Base-by-base conservation (phyloP, 2,797 vertebrate genomes). In the Melanotaenia trifasciata region DNA sequence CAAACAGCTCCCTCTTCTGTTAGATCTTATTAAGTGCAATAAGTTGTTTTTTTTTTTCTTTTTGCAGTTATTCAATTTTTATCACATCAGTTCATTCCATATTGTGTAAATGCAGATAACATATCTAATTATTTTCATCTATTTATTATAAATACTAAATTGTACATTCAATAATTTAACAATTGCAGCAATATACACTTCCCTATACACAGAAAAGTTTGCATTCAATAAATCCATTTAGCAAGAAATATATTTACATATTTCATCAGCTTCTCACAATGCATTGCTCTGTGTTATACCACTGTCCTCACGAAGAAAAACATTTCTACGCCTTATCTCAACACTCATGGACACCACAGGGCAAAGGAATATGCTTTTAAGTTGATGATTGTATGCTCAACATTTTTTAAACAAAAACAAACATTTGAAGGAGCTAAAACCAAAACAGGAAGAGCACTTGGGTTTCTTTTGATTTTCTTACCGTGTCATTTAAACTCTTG, bases 391-490 rank as follows among this genome's bases (percentile, higher is more conserved):
- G 30, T 60, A 33, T 2, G 26, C 11, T 51, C 12, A 66, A 50
- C 8, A 20, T 18, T 50, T 50, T 22, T n/a, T 9, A 43, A 72
- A 57, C 3, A 67, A 74, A 85, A 79, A 75, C 70, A 84, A 60
- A 81, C 12, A 72, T 75, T 61, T 58, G 28, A 78, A 53, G 40
- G 30, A 59, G 66, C 78, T 50, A 45, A 28, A 77, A 78, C 76
- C 68, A 72, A 38, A 70, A 58, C 32, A 71, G 36, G 78, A 93
- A 94, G 88, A 88, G 90, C 90, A 93, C 90, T 91, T 93, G 54
- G 81, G 83, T 90, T 85, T 83, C 50, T 33, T 78, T 33, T 14
- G 30, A 61, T 64, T 62, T 50, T 24, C 16, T 30, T 12, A 67
- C 32, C 30, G 43, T 58, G 51, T 70, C 12, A 81, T 66, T 61